A percentile compares a stretch with the other conserved stretches of the same genome.
These are phyloP conservation scores for Cerceris ruficornis DNA, from an alignment of 2,888 invertebrate genomes.

Conservation along the genomic window DNA sequence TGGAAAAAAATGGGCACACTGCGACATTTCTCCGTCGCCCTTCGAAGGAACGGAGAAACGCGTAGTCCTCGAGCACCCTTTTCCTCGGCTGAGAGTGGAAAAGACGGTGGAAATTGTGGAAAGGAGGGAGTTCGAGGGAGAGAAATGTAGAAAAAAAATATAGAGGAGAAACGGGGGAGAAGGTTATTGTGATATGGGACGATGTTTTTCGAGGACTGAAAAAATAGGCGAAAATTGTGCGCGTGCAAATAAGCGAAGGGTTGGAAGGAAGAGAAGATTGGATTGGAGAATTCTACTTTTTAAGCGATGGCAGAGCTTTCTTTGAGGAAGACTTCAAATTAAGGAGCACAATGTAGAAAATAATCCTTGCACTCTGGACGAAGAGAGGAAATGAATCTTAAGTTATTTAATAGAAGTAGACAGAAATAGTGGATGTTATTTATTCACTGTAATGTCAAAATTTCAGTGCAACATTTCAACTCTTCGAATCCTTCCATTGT, in stretches of 20 bases:
- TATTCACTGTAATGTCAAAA: too few relatives aligned
- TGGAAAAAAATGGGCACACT: slow-evolving; percentile 25
- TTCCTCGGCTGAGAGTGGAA: background rate
- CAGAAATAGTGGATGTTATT: too few relatives aligned
- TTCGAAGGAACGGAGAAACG: slow-evolving; percentile 26
- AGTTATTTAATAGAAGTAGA: too few relatives aligned
- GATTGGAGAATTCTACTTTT: too few relatives aligned
- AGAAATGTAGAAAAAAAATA: background rate
- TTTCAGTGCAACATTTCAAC: too few relatives aligned
- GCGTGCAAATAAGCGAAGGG: background rate
- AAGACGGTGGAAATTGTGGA: background rate
- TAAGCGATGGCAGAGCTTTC: too few relatives aligned
- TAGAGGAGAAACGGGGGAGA: background rate
- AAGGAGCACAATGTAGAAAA: too few relatives aligned
- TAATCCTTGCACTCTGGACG: too few relatives aligned
- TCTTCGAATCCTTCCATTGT: too few relatives aligned
- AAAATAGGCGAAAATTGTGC: background rate
- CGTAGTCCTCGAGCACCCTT: slow-evolving; percentile 19
- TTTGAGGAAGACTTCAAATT: too few relatives aligned
- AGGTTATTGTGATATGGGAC: background rate
- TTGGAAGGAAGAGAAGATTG: too few relatives aligned
- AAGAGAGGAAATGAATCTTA: too few relatives aligned
- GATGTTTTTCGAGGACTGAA: background rate
- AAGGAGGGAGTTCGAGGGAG: background rate
- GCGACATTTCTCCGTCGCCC: background rate